Base-by-base conservation (phyloP, 2,797 vertebrate genomes). In the Phoeniculus purpureus region DNA sequence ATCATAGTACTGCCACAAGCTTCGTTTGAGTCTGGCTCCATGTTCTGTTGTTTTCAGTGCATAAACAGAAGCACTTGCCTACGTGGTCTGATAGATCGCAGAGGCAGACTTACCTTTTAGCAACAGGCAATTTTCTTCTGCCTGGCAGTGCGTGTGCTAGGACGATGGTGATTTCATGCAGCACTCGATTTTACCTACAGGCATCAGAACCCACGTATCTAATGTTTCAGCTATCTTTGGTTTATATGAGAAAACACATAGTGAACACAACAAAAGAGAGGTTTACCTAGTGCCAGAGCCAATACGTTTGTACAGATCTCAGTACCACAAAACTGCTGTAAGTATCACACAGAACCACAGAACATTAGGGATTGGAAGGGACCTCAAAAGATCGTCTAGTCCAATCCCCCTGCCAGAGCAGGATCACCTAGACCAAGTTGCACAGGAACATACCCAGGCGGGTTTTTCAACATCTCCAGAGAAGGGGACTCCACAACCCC, bases 161-260 rank as follows among this genome's bases (percentile, higher is more conserved):
- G 73, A 67, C 19, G 48, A 59, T 50, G 32, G 25, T 29, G 17
- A 80, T 67, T 90, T 85, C 58, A 47, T 58, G 47, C 27, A 85
- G 17, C 51, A 58, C 47, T 65, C 37, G 20, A 55, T 80, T 89
- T 87, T 65, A 50, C 75, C 72, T 27, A 31, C 13, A 85, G 66
- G 32, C 43, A 52, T 87, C n/a, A 59, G 76, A 60, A 68, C 2
- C 0, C 58, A 79, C 51, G 5, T 61, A 78, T n/a, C 48, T 85
- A 67, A 21, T 76, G 66, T 86, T 79, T 68, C 58, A 85, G 6
- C 25, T 47, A 19, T 67, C 29, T 87, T 86, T 82, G 40, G 11
- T 79, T 92, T 90, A 17, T 48, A 48, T 89, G 82, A 89, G 51
- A 81, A 93, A 66, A 21, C 58, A 8, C 54, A 61, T 77, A 76